A percentile compares a stretch with the other conserved stretches of the same genome.
Evolutionary conservation across 2,113 vertebrate species (phyloP).

Genomic region (Egretta garzetta): DNA sequence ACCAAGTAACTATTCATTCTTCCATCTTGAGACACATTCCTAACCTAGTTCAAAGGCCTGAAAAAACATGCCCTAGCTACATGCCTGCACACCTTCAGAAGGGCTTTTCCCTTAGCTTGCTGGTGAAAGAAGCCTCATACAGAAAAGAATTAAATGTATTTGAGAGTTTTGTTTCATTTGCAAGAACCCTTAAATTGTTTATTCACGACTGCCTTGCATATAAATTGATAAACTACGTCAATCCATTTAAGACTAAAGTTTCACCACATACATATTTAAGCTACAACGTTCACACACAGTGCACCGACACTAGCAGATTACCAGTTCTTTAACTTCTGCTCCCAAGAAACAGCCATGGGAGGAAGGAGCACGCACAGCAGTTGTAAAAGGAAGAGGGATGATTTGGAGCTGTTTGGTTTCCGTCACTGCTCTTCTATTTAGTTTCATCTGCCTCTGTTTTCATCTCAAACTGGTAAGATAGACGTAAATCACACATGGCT

Average conservation of each 20-base stretch:
- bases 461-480: background rate
- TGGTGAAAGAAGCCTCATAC: background rate
- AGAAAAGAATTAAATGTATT: constrained; percentile 34
- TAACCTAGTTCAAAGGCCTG: constrained; percentile 79
- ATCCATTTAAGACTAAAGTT: background rate
- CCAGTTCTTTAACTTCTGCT: background rate
- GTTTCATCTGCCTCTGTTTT: background rate
- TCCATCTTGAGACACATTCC: constrained; percentile 79
- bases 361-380: background rate
- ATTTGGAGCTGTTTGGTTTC: background rate
- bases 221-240: background rate
- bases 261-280: background rate
- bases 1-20: constrained; percentile 77
- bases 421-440: background rate
- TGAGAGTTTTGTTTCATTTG: constrained; percentile 15
- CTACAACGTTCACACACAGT: background rate
- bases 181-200: background rate
- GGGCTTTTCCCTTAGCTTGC: constrained; percentile 50
- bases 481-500: background rate
- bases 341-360: background rate
- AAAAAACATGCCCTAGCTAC: constrained; percentile 73
- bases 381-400: background rate
- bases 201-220: background rate
- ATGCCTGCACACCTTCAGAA: constrained; percentile 73
- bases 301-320: background rate